Evolutionary conservation across 2,888 invertebrate genomes (phyloP), one percentile per base, ranked within the genome.

Genomic region (Ctenicera cuprea): DNA sequence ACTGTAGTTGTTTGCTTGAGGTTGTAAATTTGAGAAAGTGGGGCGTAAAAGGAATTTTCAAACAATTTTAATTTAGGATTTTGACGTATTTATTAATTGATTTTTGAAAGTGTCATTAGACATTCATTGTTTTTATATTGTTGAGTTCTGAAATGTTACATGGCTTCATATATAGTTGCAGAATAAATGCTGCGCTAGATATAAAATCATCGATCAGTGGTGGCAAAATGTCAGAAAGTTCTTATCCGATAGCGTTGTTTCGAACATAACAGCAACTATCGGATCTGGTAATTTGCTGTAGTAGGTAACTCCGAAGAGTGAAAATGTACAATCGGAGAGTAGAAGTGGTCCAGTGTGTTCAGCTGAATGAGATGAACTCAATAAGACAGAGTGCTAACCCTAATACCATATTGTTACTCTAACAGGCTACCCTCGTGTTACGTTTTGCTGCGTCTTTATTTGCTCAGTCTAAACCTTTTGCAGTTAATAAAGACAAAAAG

Each of bases 331-430:
- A 69, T 54, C 65, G 59, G 64, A 48, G 14, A 68, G 61, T 66
- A 80, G 79, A 77, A 82, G 82, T 80, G 80, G 82, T 80, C 81
- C 81, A 80, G 76, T 77, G 81, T 80, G 82, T 82, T 82, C 81
- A 81, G 82, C 80, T 78, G 79, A 82, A 81, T 82, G 83, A 83
- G 83, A 83, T 83, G 83, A 81, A 81, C 81, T 82, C 84, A 85
- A 85, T 85, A 85, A 85, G 84, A 85, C 84, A 83, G 82, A 85
- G 85, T 85, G 85, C 83, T 84, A 81, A 81, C 79, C 79, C 79
- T 78, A 78, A 79, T 80, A 80, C 79, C 80, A 79, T 76, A 79
- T 80, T 75, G 71, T 76, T 68, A 50, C 68, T 68, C 59, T 68
- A 74, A 74, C 66, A 74, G 69, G 61, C 66, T 63, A 66, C 74